Base-by-base conservation (phyloP, 2,888 invertebrate species). In the Xestia sexstrigata region DNA sequence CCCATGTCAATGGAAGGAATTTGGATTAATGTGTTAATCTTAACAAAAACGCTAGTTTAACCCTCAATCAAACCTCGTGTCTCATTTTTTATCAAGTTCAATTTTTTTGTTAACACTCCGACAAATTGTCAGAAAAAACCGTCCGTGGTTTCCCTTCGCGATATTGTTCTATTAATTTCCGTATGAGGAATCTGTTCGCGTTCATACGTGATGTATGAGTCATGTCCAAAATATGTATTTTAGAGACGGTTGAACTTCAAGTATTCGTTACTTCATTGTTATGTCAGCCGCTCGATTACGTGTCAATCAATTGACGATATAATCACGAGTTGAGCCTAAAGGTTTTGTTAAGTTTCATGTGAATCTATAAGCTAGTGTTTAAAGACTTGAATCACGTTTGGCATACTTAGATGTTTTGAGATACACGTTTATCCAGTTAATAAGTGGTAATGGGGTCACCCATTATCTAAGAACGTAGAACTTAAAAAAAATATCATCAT, bases 171-270 rank as follows among this genome's bases (percentile, higher is more conserved):
- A 75, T 60, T 74, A 63, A 82, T 84, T 85, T 84, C 83, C 83
- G 83, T 79, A 75, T 79, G 73, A 71, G 45, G 70, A 85, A 65
- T 82, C 70, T 63, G 68, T 74, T 74, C 39, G 81, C 68, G 47
- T 81, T 55, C 65, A 63, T 63, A 42, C 7, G 45, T 72, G 66
- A 72, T 76, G 70, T 42, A 67, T 84, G 80, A 85, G 47, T 83
- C 84, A 85, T 85, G 83, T 68, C 26, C 65, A 75, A 85, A 82
- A 80, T 74, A n/a, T n/a, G n/a, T n/a, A 75, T 73, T 83, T 78
- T 85, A 82, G 71, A 23, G 13, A 65, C 66, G 72, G 67, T 82
- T 84, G 76, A 85, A 85, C 85, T 85, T 85, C 67, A 79, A 26
- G 42, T 76, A 70, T 70, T 62, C 42, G 74, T 79, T 76, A 82